Evolutionary conservation across 92 coral and sea anemone genomes (phyloP).

Genomic region (Phenganax marumi): DNA sequence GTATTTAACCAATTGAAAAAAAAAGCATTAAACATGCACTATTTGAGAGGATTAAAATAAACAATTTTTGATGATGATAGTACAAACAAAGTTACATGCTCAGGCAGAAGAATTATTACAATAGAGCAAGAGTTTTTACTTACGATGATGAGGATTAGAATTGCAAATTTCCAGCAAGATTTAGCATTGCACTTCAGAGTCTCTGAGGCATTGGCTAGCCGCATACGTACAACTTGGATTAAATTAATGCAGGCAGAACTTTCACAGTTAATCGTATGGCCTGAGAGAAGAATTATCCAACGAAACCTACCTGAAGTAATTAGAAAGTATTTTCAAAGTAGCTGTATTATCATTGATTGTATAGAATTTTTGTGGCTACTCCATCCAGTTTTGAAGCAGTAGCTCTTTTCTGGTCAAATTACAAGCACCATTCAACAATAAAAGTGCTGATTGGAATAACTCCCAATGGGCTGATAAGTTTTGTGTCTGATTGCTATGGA

Average conservation of each 20-base stretch:
- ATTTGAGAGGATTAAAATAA: slow-evolving; percentile 48
- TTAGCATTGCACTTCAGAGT: slow-evolving; percentile 42
- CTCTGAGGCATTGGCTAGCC: slow-evolving; percentile 21
- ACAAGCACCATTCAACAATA: slow-evolving; percentile 42
- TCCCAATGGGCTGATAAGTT: slow-evolving; percentile 35
- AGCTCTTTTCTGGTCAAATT: slow-evolving; percentile 37
- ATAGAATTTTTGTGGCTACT: slow-evolving; percentile 35
- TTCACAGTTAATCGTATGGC: slow-evolving; percentile 31
- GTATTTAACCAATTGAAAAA: slow-evolving; percentile 38
- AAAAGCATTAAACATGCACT: slow-evolving; percentile 40
- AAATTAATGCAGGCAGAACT: slow-evolving; percentile 42
- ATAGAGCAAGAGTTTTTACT: slow-evolving; percentile 46
- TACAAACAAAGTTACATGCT: not conserved
- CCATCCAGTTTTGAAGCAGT: slow-evolving; percentile 28
- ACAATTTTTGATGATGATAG: not conserved
- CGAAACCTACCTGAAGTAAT: slow-evolving; percentile 16
- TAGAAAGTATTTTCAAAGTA: not conserved
- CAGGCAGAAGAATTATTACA: not conserved
- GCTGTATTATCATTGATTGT: slow-evolving; percentile 38
- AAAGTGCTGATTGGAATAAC: slow-evolving; percentile 38
- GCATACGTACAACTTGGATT: slow-evolving; percentile 47
- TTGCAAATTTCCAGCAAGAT: slow-evolving; percentile 29
- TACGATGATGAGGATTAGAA: slow-evolving; percentile 35
- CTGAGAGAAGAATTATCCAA: slow-evolving; percentile 26
- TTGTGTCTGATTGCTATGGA: slow-evolving; percentile 30